These are phyloP conservation scores for Drosophila robusta DNA, from an alignment of 2,888 invertebrate species.

Conservation along the genomic window DNA sequence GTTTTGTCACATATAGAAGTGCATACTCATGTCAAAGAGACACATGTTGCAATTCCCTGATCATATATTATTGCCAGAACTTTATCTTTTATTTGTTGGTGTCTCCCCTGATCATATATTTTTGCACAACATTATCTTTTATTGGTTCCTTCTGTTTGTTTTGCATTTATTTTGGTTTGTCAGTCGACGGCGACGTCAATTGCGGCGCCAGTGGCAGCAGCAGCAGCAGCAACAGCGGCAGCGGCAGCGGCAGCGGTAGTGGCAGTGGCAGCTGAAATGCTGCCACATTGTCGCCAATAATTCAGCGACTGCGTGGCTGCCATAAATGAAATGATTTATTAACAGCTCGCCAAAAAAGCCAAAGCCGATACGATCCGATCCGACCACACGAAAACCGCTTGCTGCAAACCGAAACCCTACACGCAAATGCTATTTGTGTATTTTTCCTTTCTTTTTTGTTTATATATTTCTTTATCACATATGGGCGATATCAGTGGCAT, in stretches of 20 bases:
- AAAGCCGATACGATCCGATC: slow-evolving; percentile 26
- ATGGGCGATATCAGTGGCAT: slow-evolving; percentile 22
- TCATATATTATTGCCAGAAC: slow-evolving; percentile 1
- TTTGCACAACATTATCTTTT: slow-evolving; percentile 2
- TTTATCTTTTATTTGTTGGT: slow-evolving; percentile 4
- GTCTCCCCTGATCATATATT: slow-evolving; percentile 1
- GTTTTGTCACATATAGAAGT: not conserved
- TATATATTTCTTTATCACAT: slow-evolving; percentile 8
- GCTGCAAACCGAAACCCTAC: slow-evolving; percentile 9
- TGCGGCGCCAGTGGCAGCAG: slow-evolving; percentile 30
- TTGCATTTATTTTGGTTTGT: slow-evolving; percentile 23
- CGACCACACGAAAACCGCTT: slow-evolving; percentile 33
- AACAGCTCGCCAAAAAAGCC: slow-evolving; percentile 32
- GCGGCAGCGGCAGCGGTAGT: too few relatives aligned
- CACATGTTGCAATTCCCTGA: slow-evolving; percentile 19
- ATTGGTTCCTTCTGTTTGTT: slow-evolving; percentile 5
- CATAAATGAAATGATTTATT: slow-evolving; percentile 75
- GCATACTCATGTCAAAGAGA: not conserved
- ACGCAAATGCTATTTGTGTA: slow-evolving; percentile 13
- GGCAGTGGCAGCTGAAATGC: slow-evolving; percentile 31
- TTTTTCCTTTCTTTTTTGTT: not conserved
- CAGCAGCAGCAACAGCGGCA: slow-evolving; percentile 1
- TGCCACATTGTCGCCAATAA: slow-evolving; percentile 79
- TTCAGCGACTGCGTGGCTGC: slow-evolving; percentile 54
- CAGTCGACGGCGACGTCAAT: not conserved